Evolutionary conservation across 1,140 invertebrate genomes (phyloP).

Genomic region (Pemphigus obesinymphae): DNA sequence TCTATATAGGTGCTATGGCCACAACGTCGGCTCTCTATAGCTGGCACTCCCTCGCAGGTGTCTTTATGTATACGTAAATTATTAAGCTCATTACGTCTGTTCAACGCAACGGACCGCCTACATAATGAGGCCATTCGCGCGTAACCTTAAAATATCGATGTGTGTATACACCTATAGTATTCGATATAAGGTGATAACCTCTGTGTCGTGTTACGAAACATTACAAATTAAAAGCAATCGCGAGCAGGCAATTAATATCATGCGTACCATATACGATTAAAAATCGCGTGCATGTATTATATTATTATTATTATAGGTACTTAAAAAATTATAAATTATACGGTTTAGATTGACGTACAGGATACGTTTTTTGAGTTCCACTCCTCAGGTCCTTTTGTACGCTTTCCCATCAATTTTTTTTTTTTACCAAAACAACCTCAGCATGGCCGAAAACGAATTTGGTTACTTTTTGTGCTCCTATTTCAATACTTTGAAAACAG

Average conservation of each 20-base stretch:
- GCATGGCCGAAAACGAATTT: too few relatives aligned
- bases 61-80: conserved; percentile 14
- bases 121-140: conserved; percentile 28
- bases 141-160: conserved; percentile 31
- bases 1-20: too few relatives aligned
- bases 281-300: background rate
- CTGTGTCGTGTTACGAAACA: background rate
- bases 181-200: background rate
- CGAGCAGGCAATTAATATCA: background rate
- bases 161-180: background rate
- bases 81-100: conserved; percentile 29
- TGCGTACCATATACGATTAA: background rate
- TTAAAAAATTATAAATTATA: too few relatives aligned
- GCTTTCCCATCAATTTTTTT: too few relatives aligned
- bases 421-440: too few relatives aligned
- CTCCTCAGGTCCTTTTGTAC: too few relatives aligned
- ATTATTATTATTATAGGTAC: too few relatives aligned
- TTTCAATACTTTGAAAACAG: too few relatives aligned
- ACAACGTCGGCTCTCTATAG: background rate
- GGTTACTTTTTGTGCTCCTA: too few relatives aligned
- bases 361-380: too few relatives aligned
- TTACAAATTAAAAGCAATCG: background rate
- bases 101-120: conserved; percentile 10
- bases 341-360: too few relatives aligned
- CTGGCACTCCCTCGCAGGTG: conserved; percentile 13